A percentile compares a stretch with the other conserved stretches of the same genome.
These are phyloP conservation scores for Sebastes goodei DNA, from an alignment of 2,797 vertebrate genomes.

Conservation along the genomic window DNA sequence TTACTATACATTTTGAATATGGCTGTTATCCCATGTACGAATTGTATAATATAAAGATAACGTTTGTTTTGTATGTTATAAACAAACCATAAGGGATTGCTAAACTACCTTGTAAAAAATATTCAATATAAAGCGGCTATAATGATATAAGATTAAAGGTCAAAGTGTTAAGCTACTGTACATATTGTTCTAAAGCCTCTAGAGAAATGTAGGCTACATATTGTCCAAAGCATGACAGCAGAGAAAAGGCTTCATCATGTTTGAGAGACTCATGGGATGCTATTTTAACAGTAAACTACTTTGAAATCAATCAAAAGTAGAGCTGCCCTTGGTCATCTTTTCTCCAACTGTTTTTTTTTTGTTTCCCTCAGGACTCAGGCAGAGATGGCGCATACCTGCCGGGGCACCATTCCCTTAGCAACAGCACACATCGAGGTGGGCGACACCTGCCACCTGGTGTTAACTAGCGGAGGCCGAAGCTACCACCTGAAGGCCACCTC, in stretches of 20 bases:
- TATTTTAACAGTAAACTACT: constrained; percentile 2
- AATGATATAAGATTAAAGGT: not conserved
- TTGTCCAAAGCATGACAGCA: not conserved
- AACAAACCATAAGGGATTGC: not conserved
- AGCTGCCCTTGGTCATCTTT: not conserved
- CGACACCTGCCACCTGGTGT: constrained; percentile 91
- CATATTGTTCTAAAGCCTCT: not conserved
- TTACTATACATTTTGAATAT: not conserved
- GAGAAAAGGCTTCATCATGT: not conserved
- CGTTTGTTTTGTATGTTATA: not conserved
- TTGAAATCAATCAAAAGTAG: not conserved
- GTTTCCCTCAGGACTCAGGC: constrained; percentile 89
- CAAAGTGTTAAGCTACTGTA: not conserved
- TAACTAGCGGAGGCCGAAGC: constrained; percentile 90
- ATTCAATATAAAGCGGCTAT: not conserved
- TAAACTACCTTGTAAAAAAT: not conserved
- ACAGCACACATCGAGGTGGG: constrained; percentile 91
- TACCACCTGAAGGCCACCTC: constrained; percentile 94
- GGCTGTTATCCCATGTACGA: not conserved
- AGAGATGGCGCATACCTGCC: constrained; percentile 96
- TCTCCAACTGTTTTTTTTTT: not conserved
- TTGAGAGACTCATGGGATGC: not conserved
- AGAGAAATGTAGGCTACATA: not conserved
- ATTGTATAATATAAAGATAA: not conserved
- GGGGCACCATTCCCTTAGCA: constrained; percentile 92